Conservation (phyloP, 2,113 vertebrate genomes). For the Thalassarche chlororhynchos region DNA sequence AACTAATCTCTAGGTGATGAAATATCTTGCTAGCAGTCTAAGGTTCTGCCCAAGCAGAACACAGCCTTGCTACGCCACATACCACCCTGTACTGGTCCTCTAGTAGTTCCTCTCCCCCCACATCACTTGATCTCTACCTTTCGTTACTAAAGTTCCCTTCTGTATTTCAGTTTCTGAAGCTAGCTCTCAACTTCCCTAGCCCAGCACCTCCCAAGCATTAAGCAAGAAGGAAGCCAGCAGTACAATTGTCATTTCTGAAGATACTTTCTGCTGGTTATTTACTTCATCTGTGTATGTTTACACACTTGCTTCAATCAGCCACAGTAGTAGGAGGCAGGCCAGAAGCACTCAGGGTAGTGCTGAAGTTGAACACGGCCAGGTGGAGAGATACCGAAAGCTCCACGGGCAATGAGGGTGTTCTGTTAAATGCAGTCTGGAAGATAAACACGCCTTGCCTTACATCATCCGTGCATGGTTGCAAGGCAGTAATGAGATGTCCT, state of each 20-base stretch:
- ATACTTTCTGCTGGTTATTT: background rate
- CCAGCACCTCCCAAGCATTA: background rate
- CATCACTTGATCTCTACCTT: background rate
- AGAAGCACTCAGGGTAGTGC: background rate
- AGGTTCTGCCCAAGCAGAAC: background rate
- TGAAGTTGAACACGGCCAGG: background rate
- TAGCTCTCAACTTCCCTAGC: background rate
- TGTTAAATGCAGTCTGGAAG: conserved; percentile 38
- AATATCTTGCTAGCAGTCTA: background rate
- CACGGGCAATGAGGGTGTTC: background rate
- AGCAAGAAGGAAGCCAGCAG: background rate
- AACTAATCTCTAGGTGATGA: background rate
- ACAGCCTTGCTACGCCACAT: background rate
- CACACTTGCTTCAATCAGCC: background rate
- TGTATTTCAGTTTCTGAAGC: background rate
- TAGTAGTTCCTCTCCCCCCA: background rate
- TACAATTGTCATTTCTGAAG: background rate
- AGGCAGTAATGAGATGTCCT: background rate
- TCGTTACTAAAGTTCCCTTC: background rate
- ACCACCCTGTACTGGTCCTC: background rate
- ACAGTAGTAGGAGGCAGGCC: background rate
- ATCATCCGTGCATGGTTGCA: background rate
- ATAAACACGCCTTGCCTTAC: background rate
- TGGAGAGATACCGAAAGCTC: background rate
- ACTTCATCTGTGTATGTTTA: background rate